These are phyloP conservation scores for Hemibagrus wyckioides DNA, from an alignment of 2,113 vertebrate genomes.

Conservation along the genomic window DNA sequence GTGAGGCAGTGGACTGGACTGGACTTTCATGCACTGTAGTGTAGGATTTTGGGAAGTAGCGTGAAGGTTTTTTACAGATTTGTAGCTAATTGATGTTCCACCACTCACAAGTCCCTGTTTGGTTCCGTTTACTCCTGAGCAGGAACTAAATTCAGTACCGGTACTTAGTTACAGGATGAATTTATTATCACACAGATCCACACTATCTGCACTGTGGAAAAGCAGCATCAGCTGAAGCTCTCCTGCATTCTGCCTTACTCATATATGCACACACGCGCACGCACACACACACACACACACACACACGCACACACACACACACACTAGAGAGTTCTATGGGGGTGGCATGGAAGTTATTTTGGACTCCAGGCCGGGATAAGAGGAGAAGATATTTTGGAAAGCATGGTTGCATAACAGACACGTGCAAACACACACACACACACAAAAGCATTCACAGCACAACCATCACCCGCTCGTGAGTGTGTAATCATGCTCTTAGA, in stretches of 20 bases:
- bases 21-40: background rate
- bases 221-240: background rate
- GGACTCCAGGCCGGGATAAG: slow-evolving; percentile 22
- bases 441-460: background rate
- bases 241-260: background rate
- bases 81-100: background rate
- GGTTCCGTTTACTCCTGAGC: background rate
- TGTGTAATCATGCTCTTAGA: background rate
- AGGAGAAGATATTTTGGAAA: slow-evolving; percentile 34
- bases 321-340: background rate
- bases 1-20: background rate
- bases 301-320: background rate
- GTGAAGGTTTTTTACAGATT: background rate
- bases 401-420: slow-evolving; percentile 33
- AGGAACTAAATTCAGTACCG: background rate
- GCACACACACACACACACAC: background rate
- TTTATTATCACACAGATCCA: background rate
- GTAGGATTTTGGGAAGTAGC: background rate
- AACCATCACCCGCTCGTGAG: background rate
- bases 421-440: background rate
- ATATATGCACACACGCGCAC: background rate
- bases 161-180: background rate
- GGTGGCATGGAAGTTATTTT: slow-evolving; percentile 34
- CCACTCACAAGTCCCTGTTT: background rate
- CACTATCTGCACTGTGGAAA: background rate